These are phyloP conservation scores for Phortica variegata DNA, from an alignment of 1,140 invertebrate genomes.

Conservation along the genomic window DNA sequence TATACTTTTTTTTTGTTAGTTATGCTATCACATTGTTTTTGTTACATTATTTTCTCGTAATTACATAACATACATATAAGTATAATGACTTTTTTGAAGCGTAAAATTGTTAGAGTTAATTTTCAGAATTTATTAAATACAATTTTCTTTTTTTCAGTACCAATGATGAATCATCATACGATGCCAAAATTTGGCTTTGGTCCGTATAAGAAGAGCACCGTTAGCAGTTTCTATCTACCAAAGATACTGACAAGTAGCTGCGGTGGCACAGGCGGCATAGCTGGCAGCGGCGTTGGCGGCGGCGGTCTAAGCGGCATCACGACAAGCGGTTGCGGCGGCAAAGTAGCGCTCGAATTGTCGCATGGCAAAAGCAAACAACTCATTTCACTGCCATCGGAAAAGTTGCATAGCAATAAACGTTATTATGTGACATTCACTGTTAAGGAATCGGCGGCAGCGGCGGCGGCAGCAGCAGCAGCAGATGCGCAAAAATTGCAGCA, in stretches of 20 bases:
- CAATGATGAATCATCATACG: conserved; percentile 72
- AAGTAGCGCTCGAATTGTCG: conserved; percentile 74
- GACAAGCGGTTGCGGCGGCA: conserved; percentile 9
- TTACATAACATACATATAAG: too few species aligned
- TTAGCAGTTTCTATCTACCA: conserved; percentile 57
- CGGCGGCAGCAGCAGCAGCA: conserved; percentile 12
- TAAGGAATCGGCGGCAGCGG: conserved; percentile 61
- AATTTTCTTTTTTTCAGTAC: conserved; percentile 60
- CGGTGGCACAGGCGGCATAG: conserved; percentile 21
- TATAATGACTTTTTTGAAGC: background rate
- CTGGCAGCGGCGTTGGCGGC: conserved; percentile 12
- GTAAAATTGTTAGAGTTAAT: background rate
- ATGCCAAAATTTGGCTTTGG: conserved; percentile 67
- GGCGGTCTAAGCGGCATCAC: conserved; percentile 5
- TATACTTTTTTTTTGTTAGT: too few species aligned
- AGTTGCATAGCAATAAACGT: conserved; percentile 80
- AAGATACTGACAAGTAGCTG: conserved; percentile 52
- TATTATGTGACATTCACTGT: conserved; percentile 90
- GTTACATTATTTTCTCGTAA: too few species aligned
- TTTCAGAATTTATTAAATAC: background rate
- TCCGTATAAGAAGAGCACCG: conserved; percentile 50
- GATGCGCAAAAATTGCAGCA: conserved; percentile 8
- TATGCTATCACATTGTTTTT: too few species aligned
- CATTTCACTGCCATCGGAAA: conserved; percentile 80
- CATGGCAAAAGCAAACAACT: conserved; percentile 79